Percentiles rank a stretch among this genome's conserved stretches.
phyloP scores from a whole-genome alignment of 2,797 vertebrate species.

The Rallus crepitans region DNA sequence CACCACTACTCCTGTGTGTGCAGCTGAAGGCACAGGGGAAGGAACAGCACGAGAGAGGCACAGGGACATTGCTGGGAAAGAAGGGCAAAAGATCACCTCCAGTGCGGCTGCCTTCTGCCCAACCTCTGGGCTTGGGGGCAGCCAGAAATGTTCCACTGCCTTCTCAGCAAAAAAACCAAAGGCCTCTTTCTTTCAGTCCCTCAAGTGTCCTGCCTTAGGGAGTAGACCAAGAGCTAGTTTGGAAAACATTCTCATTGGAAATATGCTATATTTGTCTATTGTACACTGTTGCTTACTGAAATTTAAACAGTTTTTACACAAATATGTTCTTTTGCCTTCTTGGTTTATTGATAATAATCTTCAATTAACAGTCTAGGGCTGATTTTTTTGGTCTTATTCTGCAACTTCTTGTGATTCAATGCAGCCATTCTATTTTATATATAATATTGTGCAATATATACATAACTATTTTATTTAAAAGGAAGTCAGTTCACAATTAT shows the following conservation, averaged over 20 bases:
- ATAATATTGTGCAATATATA: not conserved
- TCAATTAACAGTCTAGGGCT: not conserved
- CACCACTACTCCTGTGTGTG: fast-evolving
- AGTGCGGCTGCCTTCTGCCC: not conserved
- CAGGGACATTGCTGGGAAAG: not conserved
- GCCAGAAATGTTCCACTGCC: not conserved
- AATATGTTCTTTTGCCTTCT: not conserved
- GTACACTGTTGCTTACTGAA: not conserved
- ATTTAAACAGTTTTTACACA: not conserved
- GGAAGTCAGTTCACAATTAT: not conserved
- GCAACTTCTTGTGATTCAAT: not conserved
- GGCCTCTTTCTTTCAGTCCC: not conserved
- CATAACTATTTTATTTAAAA: not conserved
- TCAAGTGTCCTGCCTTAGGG: not conserved
- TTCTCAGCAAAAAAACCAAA: not conserved
- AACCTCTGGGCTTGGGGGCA: not conserved
- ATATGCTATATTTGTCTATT: not conserved
- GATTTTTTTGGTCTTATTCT: not conserved
- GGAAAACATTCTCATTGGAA: not conserved
- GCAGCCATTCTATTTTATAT: not conserved
- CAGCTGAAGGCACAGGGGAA: not conserved
- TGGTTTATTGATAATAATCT: not conserved
- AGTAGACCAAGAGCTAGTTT: not conserved
- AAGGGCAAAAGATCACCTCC: not conserved
- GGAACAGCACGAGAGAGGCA: not conserved